Evolutionary conservation across 2,113 vertebrate genomes (phyloP), one percentile per base, ranked within the genome.

Genomic region (Neofelis nebulosa): DNA sequence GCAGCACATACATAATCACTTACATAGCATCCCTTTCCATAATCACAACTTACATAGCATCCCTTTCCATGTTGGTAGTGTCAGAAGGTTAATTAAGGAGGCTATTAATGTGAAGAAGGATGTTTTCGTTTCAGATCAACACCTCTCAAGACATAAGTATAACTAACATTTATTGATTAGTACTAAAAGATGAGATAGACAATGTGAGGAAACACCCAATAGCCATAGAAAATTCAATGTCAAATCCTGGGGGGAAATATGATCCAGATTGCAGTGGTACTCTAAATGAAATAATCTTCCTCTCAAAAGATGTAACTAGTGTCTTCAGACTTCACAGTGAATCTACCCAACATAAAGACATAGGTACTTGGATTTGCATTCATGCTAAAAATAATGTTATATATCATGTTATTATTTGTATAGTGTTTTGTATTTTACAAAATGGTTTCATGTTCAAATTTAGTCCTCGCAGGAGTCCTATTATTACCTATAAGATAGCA

Each of bases 1-100:
- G 23, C 16, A 91, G 2, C 31, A 38, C 3, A 68, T 61, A 13
- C 38, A 81, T 68, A 85, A 88, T 89, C 61, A 69, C 48, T 97
- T 91, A 91, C 41, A 63, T 73, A 93, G 25, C 74, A 31, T 57
- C 7, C 23, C 31, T 96, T 91, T 71, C 65, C 29, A 71, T 79
- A 89, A 82, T 29, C 29, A 23, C 36, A 74, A 76, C 71, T 76
- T 76, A 76, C 5, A 45, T 50, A 50, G 41, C 76, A 50, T 33
- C 48, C 48, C 31, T n/a, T 79, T 79, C 48, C 76, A 52, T 79
- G 38, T 31, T 86, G 74, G 14, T 52, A 73, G 31, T 74, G 57
- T 50, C 86, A 65, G 52, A 41, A 92, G 57, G 16, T 85, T 91
- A 84, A 95, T 88, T 92, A 94, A 65, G 50, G 78, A 96, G 63